Base-by-base conservation (phyloP, 2,797 vertebrate genomes). In the Microcaecilia unicolor region DNA sequence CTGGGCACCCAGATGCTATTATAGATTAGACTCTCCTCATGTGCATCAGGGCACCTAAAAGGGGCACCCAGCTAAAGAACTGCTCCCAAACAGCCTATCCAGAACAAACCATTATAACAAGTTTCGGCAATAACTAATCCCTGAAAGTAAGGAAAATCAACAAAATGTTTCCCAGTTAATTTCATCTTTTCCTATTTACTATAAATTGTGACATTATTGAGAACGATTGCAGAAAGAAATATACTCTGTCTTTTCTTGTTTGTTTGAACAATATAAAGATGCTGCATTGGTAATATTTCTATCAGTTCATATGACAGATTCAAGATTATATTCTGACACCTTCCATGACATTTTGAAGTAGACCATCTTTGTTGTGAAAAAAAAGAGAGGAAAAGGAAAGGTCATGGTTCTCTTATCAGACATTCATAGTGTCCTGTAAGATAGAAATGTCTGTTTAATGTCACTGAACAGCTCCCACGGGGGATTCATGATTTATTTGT, bases 361-460 rank as follows among this genome's bases (percentile, higher is more conserved):
- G 58, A 60, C 51, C 31, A 48, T 65, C 73, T 73, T 48, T 74
- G 54, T 56, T 63, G 49, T 61, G 44, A 43, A 29, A 22, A 41
- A 54, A 68, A 61, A 36, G 54, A 56, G 45, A 56, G 37, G 44
- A 42, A 53, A 67, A 57, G 35, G 36, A 78, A 78, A 80, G 64
- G 65, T 75, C 60, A 75, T 55, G 35, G 50, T 50, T 71, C 66
- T 51, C 57, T 70, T 75, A 68, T 60, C 60, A 70, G 37, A 55
- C 62, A 70, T 49, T 67, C 64, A 64, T 67, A 63, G 70, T 70
- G 42, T 68, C 31, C 51, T 49, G 41, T 68, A 70, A 72, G 70
- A 76, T 64, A 72, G 61, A 76, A 76, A 76, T 72, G 67, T 66
- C 69, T 74, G 59, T 67, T 77, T 74, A 78, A 78, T 72, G 59